These are phyloP conservation scores for Oncorhynchus masou DNA, from an alignment of 2,113 vertebrate species.

Conservation along the genomic window DNA sequence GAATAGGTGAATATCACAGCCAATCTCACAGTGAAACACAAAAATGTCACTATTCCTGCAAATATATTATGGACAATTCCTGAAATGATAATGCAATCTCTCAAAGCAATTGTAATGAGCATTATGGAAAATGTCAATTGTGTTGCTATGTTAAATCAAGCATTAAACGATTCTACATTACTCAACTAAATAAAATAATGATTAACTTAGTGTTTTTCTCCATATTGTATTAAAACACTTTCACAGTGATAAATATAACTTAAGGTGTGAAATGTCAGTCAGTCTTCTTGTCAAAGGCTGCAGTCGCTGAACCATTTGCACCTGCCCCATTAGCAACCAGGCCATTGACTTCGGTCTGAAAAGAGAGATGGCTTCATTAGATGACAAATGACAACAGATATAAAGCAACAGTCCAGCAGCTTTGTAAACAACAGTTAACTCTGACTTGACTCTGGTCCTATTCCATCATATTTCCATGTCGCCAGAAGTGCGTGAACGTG, in stretches of 20 bases:
- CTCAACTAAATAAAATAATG: background rate
- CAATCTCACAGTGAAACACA: no score
- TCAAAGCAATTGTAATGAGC: background rate
- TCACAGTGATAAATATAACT: background rate
- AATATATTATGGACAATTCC: no score
- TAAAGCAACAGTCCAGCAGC: background rate
- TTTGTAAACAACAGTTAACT: background rate
- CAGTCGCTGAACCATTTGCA: slow-evolving; percentile 50
- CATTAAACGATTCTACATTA: background rate
- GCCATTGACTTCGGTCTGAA: slow-evolving; percentile 63
- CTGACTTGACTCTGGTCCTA: background rate
- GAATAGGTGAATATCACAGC: no score
- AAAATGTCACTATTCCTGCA: no score
- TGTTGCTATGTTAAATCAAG: background rate
- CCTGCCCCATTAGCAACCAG: slow-evolving; percentile 23
- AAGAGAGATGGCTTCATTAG: slow-evolving; percentile 17
- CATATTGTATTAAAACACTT: slow-evolving; percentile 19
- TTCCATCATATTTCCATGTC: slow-evolving; percentile 53
- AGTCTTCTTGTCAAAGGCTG: slow-evolving; percentile 76
- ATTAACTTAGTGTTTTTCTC: background rate
- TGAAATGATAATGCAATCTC: background rate
- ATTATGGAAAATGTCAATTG: no score
- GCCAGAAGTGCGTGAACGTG: slow-evolving; percentile 20
- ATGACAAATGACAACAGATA: background rate
- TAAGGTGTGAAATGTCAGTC: slow-evolving; percentile 64